Conservation (phyloP, 2,888 invertebrate species). For the Dione vanillae region DNA sequence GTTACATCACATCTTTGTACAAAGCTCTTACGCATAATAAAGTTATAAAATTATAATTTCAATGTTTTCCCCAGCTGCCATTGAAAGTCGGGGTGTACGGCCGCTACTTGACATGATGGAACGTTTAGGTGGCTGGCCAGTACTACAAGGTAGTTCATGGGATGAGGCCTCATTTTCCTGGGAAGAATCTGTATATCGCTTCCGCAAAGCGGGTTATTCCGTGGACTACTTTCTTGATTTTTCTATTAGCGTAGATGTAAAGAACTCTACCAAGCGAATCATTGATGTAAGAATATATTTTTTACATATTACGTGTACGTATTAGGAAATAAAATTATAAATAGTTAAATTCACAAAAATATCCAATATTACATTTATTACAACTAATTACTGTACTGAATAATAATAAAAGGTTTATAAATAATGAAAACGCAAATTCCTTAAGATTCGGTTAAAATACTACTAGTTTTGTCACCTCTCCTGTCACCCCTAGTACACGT, state of each 20-base stretch:
- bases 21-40: not conserved
- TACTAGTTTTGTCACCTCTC: not conserved
- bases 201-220: constrained; percentile 91
- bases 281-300: constrained; percentile 88
- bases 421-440: not conserved
- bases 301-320: no score
- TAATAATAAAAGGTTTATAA: not conserved
- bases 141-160: constrained; percentile 91
- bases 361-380: not conserved
- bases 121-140: constrained; percentile 96
- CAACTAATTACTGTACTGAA: not conserved
- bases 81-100: constrained; percentile 90
- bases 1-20: not conserved
- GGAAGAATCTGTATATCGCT: constrained; percentile 92
- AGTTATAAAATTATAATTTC: not conserved
- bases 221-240: constrained; percentile 96
- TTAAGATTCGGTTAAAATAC: not conserved
- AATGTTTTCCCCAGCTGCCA: constrained; percentile 85
- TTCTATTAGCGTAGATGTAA: constrained; percentile 94
- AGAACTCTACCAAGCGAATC: constrained; percentile 92
- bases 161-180: constrained; percentile 89
- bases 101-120: constrained; percentile 89
- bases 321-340: not conserved
- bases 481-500: no score
- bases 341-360: no score